These are phyloP conservation scores for Dicyrtomina minuta DNA, from an alignment of 2,888 invertebrate species.

Conservation along the genomic window DNA sequence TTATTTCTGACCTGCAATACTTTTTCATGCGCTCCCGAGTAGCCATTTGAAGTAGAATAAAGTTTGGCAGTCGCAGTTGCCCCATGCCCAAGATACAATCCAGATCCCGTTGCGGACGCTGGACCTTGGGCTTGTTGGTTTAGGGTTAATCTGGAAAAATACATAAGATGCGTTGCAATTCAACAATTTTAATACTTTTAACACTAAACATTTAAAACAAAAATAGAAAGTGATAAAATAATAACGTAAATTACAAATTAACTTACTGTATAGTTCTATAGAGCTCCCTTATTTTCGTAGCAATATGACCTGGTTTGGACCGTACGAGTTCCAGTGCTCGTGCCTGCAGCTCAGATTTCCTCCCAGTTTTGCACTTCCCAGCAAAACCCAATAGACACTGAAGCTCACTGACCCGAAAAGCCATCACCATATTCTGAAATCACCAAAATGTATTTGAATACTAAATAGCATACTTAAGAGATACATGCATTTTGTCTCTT, in stretches of 20 bases:
- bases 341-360: conserved; percentile 75
- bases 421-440: conserved; percentile 61
- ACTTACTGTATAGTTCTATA: conserved; percentile 67
- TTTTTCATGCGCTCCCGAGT: background rate
- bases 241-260: background rate
- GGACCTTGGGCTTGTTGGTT: background rate
- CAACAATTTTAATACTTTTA: background rate
- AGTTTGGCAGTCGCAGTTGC: background rate
- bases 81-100: background rate
- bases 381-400: conserved; percentile 78
- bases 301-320: conserved; percentile 65
- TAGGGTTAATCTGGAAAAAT: conserved; percentile 5
- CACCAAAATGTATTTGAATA: too few relatives aligned
- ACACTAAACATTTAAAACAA: too few relatives aligned
- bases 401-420: conserved; percentile 78
- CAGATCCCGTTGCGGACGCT: background rate
- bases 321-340: conserved; percentile 72
- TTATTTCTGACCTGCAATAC: too few relatives aligned
- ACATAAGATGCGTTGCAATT: background rate
- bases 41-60: background rate
- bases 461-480: too few relatives aligned
- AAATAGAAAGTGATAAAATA: background rate
- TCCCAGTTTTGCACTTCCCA: conserved; percentile 74
- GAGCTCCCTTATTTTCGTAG: conserved; percentile 68
- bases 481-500: too few relatives aligned